Conservation (phyloP, 2,113 vertebrate genomes). For the Rhinoptilus africanus region DNA sequence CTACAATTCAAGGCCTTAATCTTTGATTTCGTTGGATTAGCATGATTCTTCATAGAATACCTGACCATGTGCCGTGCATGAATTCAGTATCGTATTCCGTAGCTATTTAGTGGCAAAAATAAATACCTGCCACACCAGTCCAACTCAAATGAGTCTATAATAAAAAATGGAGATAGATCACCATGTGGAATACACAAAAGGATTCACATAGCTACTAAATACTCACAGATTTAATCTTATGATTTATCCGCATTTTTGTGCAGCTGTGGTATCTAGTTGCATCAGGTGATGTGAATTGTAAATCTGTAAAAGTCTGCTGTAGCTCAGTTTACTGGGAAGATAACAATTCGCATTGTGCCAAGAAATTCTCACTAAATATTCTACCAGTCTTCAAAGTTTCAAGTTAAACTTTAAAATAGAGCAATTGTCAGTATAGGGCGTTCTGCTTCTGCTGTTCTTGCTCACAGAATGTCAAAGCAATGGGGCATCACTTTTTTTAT, state of each 20-base stretch:
- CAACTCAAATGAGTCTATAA: too few relatives aligned
- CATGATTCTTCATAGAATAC: neutral
- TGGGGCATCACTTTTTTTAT: neutral
- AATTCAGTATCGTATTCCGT: neutral
- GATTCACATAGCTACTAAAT: neutral
- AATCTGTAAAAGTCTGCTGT: neutral
- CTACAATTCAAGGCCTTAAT: neutral
- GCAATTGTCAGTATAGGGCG: neutral
- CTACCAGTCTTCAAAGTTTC: conserved; percentile 48
- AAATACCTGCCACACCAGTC: too few relatives aligned
- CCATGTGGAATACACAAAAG: neutral
- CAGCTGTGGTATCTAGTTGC: neutral
- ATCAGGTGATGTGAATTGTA: neutral
- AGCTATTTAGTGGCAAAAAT: neutral
- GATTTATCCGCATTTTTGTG: neutral
- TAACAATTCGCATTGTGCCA: conserved; percentile 21
- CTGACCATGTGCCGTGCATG: neutral
- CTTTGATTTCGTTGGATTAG: neutral
- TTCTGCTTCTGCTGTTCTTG: neutral
- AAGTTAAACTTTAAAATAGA: conserved; percentile 60
- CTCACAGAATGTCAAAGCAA: neutral
- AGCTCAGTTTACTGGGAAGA: neutral
- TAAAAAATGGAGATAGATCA: neutral
- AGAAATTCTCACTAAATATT: conserved; percentile 64
- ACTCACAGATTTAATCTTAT: neutral